Percentiles rank a stretch among this genome's conserved stretches.
Conservation (phyloP, 1,140 invertebrate genomes). For the Zaprionus ghesquierei region DNA sequence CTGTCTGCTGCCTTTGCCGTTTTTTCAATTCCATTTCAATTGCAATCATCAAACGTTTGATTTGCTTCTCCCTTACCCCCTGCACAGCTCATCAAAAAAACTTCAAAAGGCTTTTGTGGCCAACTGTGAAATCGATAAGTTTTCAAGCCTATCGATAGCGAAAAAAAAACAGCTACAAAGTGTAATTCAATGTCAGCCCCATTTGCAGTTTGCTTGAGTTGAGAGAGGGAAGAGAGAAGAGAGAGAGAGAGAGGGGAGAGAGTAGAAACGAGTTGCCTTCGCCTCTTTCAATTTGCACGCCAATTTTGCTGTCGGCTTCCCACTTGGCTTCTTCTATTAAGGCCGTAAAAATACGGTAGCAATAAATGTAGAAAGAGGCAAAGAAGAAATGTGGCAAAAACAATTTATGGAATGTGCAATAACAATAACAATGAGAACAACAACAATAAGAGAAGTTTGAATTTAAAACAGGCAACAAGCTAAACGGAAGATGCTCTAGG, state of each 20-base stretch:
- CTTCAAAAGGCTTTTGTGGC: conserved; percentile 26
- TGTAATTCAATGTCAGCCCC: conserved; percentile 43
- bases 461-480: conserved; percentile 7
- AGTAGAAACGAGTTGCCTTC: conserved; percentile 12
- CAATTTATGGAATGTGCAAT: conserved; percentile 31
- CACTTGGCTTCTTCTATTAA: conserved; percentile 46
- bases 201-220: conserved; percentile 45
- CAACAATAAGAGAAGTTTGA: background rate
- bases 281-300: conserved; percentile 61
- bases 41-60: conserved; percentile 52
- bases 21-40: conserved; percentile 68
- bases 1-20: conserved; percentile 1
- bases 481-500: background rate
- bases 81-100: background rate
- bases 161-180: background rate
- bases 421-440: conserved; percentile 8
- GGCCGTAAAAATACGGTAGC: conserved; percentile 74
- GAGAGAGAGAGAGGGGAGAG: background rate
- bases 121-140: conserved; percentile 63
- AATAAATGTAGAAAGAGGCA: conserved; percentile 41
- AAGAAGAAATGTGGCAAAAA: conserved; percentile 21
- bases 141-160: conserved; percentile 41
- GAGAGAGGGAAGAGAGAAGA: background rate
- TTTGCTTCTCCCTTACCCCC: background rate
- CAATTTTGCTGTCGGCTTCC: conserved; percentile 61